Conservation (phyloP, 2,797 vertebrate genomes). For the Channa striata region DNA sequence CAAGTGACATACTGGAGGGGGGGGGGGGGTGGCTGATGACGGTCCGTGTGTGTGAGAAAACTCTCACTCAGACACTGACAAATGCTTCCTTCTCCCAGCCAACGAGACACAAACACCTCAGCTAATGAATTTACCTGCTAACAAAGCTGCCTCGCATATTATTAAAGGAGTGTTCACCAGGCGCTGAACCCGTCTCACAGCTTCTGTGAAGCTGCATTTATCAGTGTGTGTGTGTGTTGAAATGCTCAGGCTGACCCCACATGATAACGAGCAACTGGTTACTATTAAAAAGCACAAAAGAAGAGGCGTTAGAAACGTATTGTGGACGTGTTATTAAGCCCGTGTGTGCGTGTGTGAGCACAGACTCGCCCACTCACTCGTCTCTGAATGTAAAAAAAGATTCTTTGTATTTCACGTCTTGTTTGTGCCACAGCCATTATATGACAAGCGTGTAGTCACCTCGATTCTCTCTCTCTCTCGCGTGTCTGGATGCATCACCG, state of each 20-base stretch:
- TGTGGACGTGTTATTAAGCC: background rate
- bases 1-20: too few relatives aligned
- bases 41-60: too few relatives aligned
- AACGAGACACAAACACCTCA: constrained; percentile 1
- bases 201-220: background rate
- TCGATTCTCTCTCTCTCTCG: too few relatives aligned
- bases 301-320: background rate
- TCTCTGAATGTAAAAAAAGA: constrained; percentile 1
- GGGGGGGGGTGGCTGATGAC: too few relatives aligned
- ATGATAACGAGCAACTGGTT: constrained; percentile 3
- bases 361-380: background rate
- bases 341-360: background rate
- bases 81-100: constrained; percentile 40
- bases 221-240: background rate
- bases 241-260: background rate
- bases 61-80: too few relatives aligned
- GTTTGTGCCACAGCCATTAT: constrained; percentile 11
- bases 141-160: constrained; percentile 27
- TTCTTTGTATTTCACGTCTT: background rate
- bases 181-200: constrained; percentile 4
- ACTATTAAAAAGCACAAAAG: constrained; percentile 6
- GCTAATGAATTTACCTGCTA: constrained; percentile 6
- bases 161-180: constrained; percentile 22
- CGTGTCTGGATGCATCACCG: background rate
- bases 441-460: constrained; percentile 2